phyloP scores from a whole-genome alignment of 2,888 invertebrate genomes.

The Latrodectus hesperus region DNA sequence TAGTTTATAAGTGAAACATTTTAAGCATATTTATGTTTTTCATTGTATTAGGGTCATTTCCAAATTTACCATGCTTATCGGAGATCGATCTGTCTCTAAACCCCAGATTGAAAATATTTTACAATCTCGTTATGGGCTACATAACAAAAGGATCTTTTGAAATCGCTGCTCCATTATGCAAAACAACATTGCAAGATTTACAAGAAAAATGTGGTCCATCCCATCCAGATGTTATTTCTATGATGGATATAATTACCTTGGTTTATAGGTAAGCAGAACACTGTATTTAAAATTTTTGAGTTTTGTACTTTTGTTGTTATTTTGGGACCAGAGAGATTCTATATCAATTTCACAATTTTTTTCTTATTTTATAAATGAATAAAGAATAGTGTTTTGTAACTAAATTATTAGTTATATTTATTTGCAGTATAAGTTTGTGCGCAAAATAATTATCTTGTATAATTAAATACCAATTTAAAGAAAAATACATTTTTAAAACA shows the following conservation, averaged over 20 bases:
- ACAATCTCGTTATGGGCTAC: slow-evolving; percentile 45
- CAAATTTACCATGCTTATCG: slow-evolving; percentile 38
- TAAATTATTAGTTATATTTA: too few relatives aligned
- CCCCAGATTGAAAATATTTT: slow-evolving; percentile 49
- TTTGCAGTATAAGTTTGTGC: too few relatives aligned
- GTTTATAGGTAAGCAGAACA: slow-evolving; percentile 31
- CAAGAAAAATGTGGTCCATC: slow-evolving; percentile 36
- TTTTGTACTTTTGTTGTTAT: background rate
- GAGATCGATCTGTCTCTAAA: slow-evolving; percentile 36
- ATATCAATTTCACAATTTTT: too few relatives aligned
- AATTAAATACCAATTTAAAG: too few relatives aligned
- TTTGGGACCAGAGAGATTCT: background rate
- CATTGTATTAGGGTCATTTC: slow-evolving; percentile 22
- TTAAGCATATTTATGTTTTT: too few relatives aligned
- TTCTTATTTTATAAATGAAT: too few relatives aligned
- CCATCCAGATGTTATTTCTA: slow-evolving; percentile 45
- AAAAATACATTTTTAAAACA: too few relatives aligned
- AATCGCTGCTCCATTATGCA: slow-evolving; percentile 51
- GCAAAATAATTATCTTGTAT: too few relatives aligned
- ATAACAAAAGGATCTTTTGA: slow-evolving; percentile 46
- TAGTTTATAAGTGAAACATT: background rate
- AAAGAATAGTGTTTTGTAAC: too few relatives aligned
- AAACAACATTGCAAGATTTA: slow-evolving; percentile 50
- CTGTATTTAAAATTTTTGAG: background rate
- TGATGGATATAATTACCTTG: slow-evolving; percentile 56